A percentile compares a stretch with the other conserved stretches of the same genome.
phyloP scores from a whole-genome alignment of 1,140 invertebrate genomes.

The Bombus waltoni region DNA sequence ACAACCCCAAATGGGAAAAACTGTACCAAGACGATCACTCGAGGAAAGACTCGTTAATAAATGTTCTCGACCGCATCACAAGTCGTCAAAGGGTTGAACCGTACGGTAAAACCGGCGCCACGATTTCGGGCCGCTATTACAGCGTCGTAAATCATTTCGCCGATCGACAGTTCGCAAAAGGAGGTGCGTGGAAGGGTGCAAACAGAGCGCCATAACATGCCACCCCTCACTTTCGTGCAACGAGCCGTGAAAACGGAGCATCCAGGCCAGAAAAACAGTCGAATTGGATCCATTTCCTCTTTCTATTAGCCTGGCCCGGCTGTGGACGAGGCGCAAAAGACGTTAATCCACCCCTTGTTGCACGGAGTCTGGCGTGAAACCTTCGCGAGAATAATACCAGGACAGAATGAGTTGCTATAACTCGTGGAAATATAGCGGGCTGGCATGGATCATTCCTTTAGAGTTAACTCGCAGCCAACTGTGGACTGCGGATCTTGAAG shows the following conservation, averaged over 20 bases:
- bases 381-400: neutral
- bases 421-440: constrained; percentile 25
- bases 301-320: constrained; percentile 30
- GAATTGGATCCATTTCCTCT: constrained; percentile 53
- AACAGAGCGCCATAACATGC: neutral
- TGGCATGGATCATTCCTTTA: no score
- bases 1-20: neutral
- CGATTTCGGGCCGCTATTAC: constrained; percentile 36
- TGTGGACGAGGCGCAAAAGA: constrained; percentile 48
- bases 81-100: constrained; percentile 23
- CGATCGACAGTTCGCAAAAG: constrained; percentile 15
- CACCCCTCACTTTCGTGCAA: constrained; percentile 35
- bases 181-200: neutral
- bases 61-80: constrained; percentile 1
- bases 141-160: constrained; percentile 38
- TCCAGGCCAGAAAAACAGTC: constrained; percentile 54
- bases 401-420: constrained; percentile 55
- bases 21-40: neutral
- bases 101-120: constrained; percentile 25
- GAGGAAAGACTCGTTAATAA: constrained; percentile 21
- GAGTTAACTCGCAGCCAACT: no score
- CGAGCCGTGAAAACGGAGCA: constrained; percentile 55
- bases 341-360: constrained; percentile 55
- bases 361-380: constrained; percentile 47
- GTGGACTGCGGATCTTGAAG: no score